Conservation (phyloP, 2,888 invertebrate species). For the Clanis bilineata region DNA sequence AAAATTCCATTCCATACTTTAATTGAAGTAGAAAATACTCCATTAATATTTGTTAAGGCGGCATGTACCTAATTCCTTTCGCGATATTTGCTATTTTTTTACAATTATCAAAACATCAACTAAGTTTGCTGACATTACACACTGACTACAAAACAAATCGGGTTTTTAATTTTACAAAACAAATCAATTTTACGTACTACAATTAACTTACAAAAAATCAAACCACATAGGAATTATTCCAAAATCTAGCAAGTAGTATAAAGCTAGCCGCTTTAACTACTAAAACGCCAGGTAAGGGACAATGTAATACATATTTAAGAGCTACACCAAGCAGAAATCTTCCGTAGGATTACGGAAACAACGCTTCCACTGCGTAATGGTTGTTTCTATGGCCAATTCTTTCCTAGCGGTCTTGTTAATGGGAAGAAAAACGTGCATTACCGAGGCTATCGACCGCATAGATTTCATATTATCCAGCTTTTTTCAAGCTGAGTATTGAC, state of each 20-base stretch:
- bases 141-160: no score
- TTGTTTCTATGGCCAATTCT: constrained; percentile 22
- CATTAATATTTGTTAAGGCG: no score
- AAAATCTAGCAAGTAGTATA: neutral
- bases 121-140: no score
- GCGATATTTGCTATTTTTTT: no score
- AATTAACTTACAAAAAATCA: neutral
- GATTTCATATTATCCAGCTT: neutral
- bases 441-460: constrained; percentile 1
- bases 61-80: no score
- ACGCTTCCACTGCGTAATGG: constrained; percentile 23
- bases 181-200: no score
- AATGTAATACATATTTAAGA: constrained; percentile 35
- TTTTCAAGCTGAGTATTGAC: constrained; percentile 2
- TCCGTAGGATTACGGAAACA: constrained; percentile 28
- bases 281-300: constrained; percentile 18
- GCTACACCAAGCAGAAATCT: constrained; percentile 23
- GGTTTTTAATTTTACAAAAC: no score
- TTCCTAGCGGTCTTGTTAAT: constrained; percentile 21
- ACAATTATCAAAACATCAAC: no score
- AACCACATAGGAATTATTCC: neutral
- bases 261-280: constrained; percentile 1
- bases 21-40: no score
- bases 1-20: no score
- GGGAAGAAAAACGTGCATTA: constrained; percentile 23